A percentile compares a stretch with the other conserved stretches of the same genome.
Conservation (phyloP, 2,888 invertebrate species). For the Acronicta psi region DNA sequence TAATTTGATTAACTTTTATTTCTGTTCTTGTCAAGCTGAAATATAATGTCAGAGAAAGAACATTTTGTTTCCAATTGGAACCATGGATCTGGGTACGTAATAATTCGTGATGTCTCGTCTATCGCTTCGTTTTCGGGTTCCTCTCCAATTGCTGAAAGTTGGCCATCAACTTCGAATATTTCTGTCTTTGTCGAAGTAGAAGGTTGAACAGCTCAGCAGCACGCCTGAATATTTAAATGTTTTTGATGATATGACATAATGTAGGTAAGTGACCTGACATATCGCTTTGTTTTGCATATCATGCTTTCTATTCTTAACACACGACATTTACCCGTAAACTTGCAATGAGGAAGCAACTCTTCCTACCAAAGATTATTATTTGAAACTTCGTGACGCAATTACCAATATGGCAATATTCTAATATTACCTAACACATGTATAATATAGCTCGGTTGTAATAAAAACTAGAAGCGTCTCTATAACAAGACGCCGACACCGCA, state of each 20-base stretch:
- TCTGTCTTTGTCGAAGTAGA: too few relatives aligned
- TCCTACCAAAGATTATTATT: conserved; percentile 15
- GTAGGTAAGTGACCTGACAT: not conserved
- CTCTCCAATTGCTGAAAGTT: too few relatives aligned
- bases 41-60: too few relatives aligned
- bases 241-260: not conserved
- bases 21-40: too few relatives aligned
- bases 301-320: conserved; percentile 8
- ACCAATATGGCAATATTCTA: conserved; percentile 17
- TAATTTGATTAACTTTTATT: too few relatives aligned
- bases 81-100: too few relatives aligned
- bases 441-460: conserved; percentile 26
- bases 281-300: not conserved
- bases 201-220: too few relatives aligned
- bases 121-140: too few relatives aligned
- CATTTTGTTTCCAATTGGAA: too few relatives aligned
- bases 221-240: too few relatives aligned
- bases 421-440: conserved; percentile 36
- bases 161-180: too few relatives aligned
- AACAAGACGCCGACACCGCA: conserved; percentile 43
- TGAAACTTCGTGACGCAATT: conserved; percentile 25
- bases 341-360: conserved; percentile 31
- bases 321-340: conserved; percentile 10
- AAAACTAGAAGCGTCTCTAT: conserved; percentile 30
- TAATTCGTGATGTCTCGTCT: too few relatives aligned